Conservation (phyloP, 2,113 vertebrate species). For the Lasiurus borealis region DNA sequence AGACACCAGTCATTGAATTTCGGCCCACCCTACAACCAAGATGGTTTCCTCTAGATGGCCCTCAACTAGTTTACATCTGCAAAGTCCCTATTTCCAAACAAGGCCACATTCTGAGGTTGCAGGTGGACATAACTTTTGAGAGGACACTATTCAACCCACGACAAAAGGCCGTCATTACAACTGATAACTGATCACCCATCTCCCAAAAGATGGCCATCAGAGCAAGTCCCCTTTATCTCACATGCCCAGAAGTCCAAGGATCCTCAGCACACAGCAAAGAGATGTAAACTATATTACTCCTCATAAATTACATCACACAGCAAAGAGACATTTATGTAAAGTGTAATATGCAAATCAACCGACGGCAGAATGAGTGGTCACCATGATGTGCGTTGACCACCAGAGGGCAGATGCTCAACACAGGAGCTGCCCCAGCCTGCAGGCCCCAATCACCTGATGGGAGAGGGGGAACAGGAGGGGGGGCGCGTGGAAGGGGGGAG, state of each 20-base stretch:
- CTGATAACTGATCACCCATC: not conserved
- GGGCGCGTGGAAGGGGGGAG: too few species aligned
- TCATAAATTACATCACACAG: too few species aligned
- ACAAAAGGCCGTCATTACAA: not conserved
- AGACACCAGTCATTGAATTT: not conserved
- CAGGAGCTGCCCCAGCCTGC: too few species aligned
- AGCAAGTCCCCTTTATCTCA: not conserved
- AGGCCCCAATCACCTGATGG: too few species aligned
- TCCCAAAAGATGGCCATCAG: not conserved
- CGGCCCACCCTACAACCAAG: not conserved
- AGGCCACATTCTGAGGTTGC: not conserved
- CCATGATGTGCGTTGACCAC: too few species aligned
- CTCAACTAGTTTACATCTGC: not conserved
- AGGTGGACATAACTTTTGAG: not conserved
- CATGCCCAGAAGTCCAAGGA: not conserved
- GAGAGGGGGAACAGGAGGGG: too few species aligned
- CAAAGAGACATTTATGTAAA: too few species aligned
- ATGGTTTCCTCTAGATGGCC: not conserved
- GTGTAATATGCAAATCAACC: too few species aligned
- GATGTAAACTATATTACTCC: not conserved
- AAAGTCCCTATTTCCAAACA: slow-evolving; percentile 9
- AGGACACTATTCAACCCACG: not conserved
- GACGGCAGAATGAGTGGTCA: too few species aligned
- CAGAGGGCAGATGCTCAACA: too few species aligned
- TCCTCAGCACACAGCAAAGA: not conserved